A percentile compares a stretch with the other conserved stretches of the same genome.
phyloP scores from a whole-genome alignment of 2,113 vertebrate species.

The Henicopernis longicauda region DNA sequence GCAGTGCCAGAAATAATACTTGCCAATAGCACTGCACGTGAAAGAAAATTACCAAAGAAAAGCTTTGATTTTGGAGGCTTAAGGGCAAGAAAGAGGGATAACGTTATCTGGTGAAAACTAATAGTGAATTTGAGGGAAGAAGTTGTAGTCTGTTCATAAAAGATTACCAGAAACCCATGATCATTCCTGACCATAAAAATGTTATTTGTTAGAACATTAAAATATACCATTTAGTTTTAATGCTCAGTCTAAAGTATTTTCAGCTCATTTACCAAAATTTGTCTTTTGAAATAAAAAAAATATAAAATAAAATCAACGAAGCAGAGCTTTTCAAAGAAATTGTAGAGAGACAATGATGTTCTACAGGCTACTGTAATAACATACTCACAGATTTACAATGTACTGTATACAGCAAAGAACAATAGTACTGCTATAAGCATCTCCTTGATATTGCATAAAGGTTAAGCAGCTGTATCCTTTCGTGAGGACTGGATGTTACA shows the following conservation, averaged over 20 bases:
- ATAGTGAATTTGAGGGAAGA: not conserved
- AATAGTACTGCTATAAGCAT: not conserved
- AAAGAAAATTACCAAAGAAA: not conserved
- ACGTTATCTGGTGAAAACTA: not conserved
- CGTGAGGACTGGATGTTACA: too few species aligned
- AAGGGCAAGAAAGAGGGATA: not conserved
- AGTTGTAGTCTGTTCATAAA: not conserved
- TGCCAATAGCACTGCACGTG: not conserved
- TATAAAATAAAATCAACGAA: not conserved
- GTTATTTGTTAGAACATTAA: conserved; percentile 34
- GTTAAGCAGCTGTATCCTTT: not conserved
- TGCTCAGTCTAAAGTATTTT: not conserved
- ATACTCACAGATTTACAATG: not conserved
- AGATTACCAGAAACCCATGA: not conserved
- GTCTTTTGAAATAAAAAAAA: not conserved
- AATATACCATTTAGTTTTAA: conserved; percentile 18
- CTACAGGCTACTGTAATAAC: not conserved
- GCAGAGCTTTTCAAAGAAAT: not conserved
- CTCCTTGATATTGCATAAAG: not conserved
- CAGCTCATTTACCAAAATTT: not conserved
- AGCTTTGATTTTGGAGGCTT: not conserved
- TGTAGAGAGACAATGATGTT: not conserved
- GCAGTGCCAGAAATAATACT: not conserved
- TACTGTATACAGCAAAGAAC: not conserved
- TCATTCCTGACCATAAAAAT: not conserved